These are phyloP conservation scores for Philhelius pedissequus DNA, from an alignment of 2,888 invertebrate species.

Conservation along the genomic window DNA sequence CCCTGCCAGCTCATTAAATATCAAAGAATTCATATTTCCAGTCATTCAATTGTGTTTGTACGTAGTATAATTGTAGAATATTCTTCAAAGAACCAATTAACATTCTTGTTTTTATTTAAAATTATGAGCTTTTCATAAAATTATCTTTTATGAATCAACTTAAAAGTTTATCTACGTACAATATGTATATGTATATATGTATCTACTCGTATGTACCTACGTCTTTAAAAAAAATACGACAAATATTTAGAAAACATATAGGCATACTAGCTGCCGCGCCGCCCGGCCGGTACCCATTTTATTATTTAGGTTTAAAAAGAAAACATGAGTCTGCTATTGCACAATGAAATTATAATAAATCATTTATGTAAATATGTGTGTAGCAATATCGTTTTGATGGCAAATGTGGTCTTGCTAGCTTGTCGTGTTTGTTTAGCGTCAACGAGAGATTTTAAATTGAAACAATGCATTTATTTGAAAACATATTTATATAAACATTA, in stretches of 20 bases:
- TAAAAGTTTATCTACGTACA: background rate
- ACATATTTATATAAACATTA: background rate
- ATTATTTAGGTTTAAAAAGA: background rate
- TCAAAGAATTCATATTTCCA: background rate
- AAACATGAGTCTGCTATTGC: constrained; percentile 44
- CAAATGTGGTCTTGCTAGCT: constrained; percentile 44
- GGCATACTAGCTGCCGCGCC: background rate
- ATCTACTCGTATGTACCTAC: too few species aligned
- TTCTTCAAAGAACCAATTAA: constrained; percentile 1
- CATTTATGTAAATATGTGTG: constrained; percentile 33
- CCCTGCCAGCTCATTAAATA: background rate
- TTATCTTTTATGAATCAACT: background rate
- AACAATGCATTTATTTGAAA: constrained; percentile 42
- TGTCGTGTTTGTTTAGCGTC: constrained; percentile 51
- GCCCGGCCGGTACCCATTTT: constrained; percentile 1
- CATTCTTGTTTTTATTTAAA: background rate
- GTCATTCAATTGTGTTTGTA: background rate
- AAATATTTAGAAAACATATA: background rate
- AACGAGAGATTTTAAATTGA: constrained; percentile 41
- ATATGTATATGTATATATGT: too few species aligned
- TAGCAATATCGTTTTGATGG: constrained; percentile 1
- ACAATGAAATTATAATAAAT: constrained; percentile 60
- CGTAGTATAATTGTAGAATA: too few species aligned
- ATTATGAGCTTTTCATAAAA: background rate
- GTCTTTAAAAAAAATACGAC: background rate